A percentile compares a stretch with the other conserved stretches of the same genome.
phyloP scores from a whole-genome alignment of 2,113 vertebrate species.

The Tenebrosternarchus preto region DNA sequence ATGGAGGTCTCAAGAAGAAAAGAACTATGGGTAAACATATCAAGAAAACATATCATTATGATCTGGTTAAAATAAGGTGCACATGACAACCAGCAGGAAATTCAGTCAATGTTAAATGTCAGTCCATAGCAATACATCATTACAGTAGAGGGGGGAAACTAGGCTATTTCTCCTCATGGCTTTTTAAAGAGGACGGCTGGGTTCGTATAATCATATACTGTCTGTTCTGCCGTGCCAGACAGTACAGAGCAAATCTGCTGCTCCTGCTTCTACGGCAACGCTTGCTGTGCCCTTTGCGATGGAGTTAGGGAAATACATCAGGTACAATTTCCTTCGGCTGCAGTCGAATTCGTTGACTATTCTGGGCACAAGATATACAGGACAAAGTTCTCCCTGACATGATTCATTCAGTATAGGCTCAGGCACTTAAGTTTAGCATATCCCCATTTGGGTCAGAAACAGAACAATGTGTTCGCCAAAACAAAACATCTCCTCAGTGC shows the following conservation, averaged over 20 bases:
- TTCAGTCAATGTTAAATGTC: conserved; percentile 29
- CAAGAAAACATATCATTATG: conserved; percentile 54
- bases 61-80: conserved; percentile 55
- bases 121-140: conserved; percentile 17
- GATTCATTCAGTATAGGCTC: conserved; percentile 53
- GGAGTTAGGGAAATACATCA: conserved; percentile 22
- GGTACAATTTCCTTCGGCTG: conserved; percentile 29
- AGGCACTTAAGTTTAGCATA: conserved; percentile 46
- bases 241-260: neutral
- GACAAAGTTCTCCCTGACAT: conserved; percentile 35
- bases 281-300: neutral
- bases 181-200: neutral
- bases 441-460: conserved; percentile 53
- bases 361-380: conserved; percentile 29
- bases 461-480: conserved; percentile 17
- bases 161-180: neutral
- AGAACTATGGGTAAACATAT: conserved; percentile 41
- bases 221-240: neutral
- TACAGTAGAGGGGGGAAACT: neutral
- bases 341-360: conserved; percentile 39
- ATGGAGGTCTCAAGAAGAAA: conserved; percentile 60
- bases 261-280: neutral
- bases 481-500: conserved; percentile 3
- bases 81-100: conserved; percentile 38
- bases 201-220: neutral